Base-by-base conservation (phyloP, 2,888 invertebrate species). In the Nomada flava region DNA sequence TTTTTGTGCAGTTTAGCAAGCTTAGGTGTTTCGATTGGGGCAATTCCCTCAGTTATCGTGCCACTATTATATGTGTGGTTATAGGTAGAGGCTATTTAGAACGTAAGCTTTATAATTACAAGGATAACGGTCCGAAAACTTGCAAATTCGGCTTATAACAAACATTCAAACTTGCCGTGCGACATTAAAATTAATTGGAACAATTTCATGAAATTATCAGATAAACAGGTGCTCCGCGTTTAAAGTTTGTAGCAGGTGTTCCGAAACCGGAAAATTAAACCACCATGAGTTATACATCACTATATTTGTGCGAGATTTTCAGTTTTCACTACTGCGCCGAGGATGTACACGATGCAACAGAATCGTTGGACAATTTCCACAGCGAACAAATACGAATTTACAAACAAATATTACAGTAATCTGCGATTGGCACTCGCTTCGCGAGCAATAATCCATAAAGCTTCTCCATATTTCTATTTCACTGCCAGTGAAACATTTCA, bases 231-330 rank as follows among this genome's bases (percentile, higher is more conserved):
- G 80, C 63, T 76, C 76, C 63, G 23, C 65, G 81, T 82, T 81
- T 82, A 82, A 82, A 82, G 82, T 81, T 75, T 18, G 82, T 36
- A 75, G 71, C 82, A 75, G 82, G 82, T 82, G 82, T 80, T 81
- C 36, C 67, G 62, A 67, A 81, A 82, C 82, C 82, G 75, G 82
- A 75, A 82, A 82, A 82, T 82, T 80, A 82, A 82, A 82, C 82
- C 82, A 81, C 82, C 67, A 62, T 67, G 75, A 80, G 82, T 80
- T 82, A 80, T 80, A 80, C 75, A 75, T 75, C 82, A 76, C 75
- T 75, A 47, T 26, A 50, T 80, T 59, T 44, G 57, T 36, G 42
- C 59, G 29, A 50, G 81, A 81, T 75, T 82, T 82, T 80, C 36
- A 71, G 67, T 75, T 81, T 82, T 55, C 59, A 36, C 64, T 62